These are phyloP conservation scores for Zaprionus davidi DNA, from an alignment of 1,140 invertebrate genomes.

Conservation along the genomic window DNA sequence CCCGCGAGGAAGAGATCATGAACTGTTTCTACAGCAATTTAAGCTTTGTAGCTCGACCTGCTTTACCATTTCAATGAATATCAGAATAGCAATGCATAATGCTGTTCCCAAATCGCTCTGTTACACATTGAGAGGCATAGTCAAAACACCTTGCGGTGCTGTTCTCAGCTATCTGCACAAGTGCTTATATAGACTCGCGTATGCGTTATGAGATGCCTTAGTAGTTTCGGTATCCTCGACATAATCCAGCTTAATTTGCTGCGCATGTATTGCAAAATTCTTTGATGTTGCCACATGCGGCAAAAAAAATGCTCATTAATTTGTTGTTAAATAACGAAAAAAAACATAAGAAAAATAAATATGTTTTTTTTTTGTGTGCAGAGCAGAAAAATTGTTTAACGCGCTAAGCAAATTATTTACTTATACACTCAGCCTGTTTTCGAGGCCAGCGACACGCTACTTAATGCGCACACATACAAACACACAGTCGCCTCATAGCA, in stretches of 20 bases:
- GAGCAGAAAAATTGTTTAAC: slow-evolving; percentile 45
- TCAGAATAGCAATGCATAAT: not conserved
- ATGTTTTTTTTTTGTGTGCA: slow-evolving; percentile 15
- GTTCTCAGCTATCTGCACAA: not conserved
- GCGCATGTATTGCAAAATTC: slow-evolving; percentile 47
- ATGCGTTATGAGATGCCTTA: slow-evolving; percentile 11
- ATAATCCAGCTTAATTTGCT: slow-evolving; percentile 71
- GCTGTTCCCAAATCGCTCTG: not conserved
- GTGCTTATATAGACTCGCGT: not conserved
- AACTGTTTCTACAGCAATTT: too few relatives aligned
- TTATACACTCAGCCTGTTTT: slow-evolving; percentile 5
- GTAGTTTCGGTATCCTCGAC: slow-evolving; percentile 43
- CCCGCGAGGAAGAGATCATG: too few relatives aligned
- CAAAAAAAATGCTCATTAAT: slow-evolving; percentile 64
- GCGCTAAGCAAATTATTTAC: slow-evolving; percentile 57
- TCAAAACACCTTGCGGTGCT: not conserved
- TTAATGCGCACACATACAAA: slow-evolving; percentile 18
- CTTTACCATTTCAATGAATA: too few relatives aligned
- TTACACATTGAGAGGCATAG: not conserved
- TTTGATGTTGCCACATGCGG: slow-evolving; percentile 59
- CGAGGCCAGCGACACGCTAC: slow-evolving; percentile 33
- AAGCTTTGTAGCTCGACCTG: too few relatives aligned
- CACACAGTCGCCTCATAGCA: slow-evolving; percentile 17
- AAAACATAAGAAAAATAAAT: slow-evolving; percentile 22
- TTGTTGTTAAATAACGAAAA: slow-evolving; percentile 42